Percentiles rank a stretch among this genome's conserved stretches.
These are phyloP conservation scores for Ispidina lecontei DNA, from an alignment of 2,797 vertebrate genomes.

Conservation along the genomic window DNA sequence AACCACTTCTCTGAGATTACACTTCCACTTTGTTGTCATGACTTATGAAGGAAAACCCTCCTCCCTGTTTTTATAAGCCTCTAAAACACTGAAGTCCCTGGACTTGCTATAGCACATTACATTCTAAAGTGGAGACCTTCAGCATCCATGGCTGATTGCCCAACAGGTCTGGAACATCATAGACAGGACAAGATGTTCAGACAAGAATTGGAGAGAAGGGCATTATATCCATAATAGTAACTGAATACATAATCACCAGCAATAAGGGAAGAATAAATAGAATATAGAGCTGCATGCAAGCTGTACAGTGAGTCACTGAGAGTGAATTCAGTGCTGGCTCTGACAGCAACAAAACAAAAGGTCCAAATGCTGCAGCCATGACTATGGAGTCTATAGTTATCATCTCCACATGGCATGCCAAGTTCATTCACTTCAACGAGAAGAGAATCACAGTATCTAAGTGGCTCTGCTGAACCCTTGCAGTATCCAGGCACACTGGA, in stretches of 20 bases:
- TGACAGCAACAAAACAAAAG: neutral
- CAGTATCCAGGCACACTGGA: neutral
- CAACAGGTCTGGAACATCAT: neutral
- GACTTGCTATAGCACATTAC: neutral
- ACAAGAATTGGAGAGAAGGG: neutral
- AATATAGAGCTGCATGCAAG: neutral
- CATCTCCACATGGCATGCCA: neutral
- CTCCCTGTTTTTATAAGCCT: neutral
- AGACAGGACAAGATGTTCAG: conserved; percentile 32
- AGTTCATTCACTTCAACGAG: neutral
- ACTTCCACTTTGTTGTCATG: neutral
- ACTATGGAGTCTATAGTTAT: neutral
- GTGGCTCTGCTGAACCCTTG: neutral
- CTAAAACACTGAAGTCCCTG: neutral
- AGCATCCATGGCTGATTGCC: conserved; percentile 7
- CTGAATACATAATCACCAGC: conserved; percentile 3
- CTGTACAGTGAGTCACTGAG: neutral
- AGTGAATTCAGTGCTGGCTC: neutral
- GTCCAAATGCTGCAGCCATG: neutral
- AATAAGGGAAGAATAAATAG: neutral
- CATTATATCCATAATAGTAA: neutral
- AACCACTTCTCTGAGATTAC: neutral
- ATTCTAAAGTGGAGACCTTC: neutral
- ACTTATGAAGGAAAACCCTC: neutral
- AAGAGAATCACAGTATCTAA: neutral